Evolutionary conservation across 2,113 vertebrate genomes (phyloP).

Genomic region (Lagenorhynchus albirostris): DNA sequence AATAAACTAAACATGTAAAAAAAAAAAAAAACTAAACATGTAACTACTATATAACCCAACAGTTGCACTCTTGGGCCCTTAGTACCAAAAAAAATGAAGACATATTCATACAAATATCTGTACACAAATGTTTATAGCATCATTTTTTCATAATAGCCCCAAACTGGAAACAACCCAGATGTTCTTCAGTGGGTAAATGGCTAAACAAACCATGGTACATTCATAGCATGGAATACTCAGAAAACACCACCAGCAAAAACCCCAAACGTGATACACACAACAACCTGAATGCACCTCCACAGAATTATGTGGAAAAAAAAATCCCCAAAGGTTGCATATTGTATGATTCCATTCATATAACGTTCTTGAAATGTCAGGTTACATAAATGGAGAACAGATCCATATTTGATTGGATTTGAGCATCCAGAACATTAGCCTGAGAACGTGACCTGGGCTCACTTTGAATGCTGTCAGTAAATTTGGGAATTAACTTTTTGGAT

Average conservation of each 20-base stretch:
- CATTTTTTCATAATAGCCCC: background rate
- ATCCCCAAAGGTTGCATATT: background rate
- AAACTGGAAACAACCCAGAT: background rate
- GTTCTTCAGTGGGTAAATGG: background rate
- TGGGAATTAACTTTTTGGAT: background rate
- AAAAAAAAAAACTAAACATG: background rate
- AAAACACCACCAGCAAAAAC: background rate
- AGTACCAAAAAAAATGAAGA: background rate
- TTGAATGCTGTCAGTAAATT: background rate
- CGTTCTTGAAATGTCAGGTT: background rate
- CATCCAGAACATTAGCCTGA: background rate
- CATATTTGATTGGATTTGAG: background rate
- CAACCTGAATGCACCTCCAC: background rate
- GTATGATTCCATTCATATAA: background rate
- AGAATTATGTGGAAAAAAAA: background rate
- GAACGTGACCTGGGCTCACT: background rate
- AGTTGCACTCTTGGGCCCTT: background rate
- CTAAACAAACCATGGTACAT: background rate
- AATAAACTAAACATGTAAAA: background rate
- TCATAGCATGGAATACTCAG: background rate
- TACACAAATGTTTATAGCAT: background rate
- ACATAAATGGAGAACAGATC: background rate
- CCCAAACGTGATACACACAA: background rate
- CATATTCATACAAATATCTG: background rate
- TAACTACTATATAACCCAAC: background rate